Conservation (phyloP, 2,113 vertebrate genomes). For the Siphamia tubifer region DNA sequence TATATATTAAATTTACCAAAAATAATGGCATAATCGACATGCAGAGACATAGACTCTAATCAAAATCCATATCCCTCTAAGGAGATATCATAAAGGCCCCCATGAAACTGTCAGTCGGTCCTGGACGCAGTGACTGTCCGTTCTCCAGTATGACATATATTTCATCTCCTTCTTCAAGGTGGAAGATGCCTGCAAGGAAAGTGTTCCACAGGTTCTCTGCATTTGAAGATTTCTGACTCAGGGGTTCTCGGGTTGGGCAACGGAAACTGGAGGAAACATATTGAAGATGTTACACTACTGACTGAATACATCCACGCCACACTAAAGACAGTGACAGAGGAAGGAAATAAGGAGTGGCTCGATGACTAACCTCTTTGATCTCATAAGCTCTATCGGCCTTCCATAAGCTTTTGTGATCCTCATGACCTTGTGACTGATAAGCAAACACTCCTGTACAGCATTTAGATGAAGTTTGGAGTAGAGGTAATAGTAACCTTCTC, state of each 20-base stretch:
- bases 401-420: conserved; percentile 42
- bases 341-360: not conserved
- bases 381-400: conserved; percentile 50
- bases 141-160: conserved; percentile 62
- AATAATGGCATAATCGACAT: not conserved
- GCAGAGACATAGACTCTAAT: not conserved
- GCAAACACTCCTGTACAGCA: conserved; percentile 10
- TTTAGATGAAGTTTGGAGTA: conserved; percentile 72
- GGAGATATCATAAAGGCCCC: conserved; percentile 73
- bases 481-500: conserved; percentile 70
- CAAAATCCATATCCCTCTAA: not conserved
- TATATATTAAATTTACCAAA: not conserved
- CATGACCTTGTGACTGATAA: conserved; percentile 63
- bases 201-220: conserved; percentile 54
- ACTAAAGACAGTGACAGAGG: not conserved
- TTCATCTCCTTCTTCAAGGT: conserved; percentile 31
- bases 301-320: not conserved
- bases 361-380: conserved; percentile 56
- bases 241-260: not conserved
- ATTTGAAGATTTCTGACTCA: accelerated
- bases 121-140: not conserved
- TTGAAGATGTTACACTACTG: not conserved
- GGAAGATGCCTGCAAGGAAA: conserved; percentile 73
- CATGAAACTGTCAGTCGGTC: conserved; percentile 58
- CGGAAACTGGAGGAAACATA: conserved; percentile 30